Evolutionary conservation across 2,113 vertebrate genomes (phyloP).

Genomic region (Vulpes lagopus): DNA sequence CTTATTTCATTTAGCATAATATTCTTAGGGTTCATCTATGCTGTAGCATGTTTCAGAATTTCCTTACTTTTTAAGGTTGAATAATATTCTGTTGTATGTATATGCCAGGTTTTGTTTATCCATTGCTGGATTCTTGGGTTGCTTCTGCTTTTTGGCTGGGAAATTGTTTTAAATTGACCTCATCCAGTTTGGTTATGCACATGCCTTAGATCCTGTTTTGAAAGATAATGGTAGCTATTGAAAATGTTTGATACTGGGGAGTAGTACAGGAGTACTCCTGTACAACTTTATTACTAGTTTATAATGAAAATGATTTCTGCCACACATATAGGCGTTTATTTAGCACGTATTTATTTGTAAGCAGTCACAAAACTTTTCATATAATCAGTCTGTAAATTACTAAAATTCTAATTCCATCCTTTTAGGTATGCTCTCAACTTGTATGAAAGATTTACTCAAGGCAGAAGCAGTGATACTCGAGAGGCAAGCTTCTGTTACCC

Average conservation of each 20-base stretch:
- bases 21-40: not conserved
- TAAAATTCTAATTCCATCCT: not conserved
- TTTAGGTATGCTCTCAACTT: not conserved
- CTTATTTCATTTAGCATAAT: not conserved
- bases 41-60: not conserved
- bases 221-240: not conserved
- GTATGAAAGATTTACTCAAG: not conserved
- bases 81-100: not conserved
- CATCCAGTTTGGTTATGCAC: not conserved
- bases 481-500: not conserved
- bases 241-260: not conserved
- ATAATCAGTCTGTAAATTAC: not conserved
- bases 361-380: not conserved
- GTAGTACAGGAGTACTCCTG: not conserved
- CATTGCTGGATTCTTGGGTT: not conserved
- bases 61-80: not conserved
- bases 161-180: not conserved
- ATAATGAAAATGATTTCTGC: constrained; percentile 34
- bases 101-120: not conserved
- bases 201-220: constrained; percentile 1
- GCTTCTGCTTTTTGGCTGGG: not conserved
- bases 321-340: constrained; percentile 1
- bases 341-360: not conserved
- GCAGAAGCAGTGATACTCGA: not conserved
- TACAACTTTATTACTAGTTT: not conserved